Evolutionary conservation across 2,113 vertebrate genomes (phyloP), one percentile per base, ranked within the genome.

Genomic region (Variabilichromis moorii): DNA sequence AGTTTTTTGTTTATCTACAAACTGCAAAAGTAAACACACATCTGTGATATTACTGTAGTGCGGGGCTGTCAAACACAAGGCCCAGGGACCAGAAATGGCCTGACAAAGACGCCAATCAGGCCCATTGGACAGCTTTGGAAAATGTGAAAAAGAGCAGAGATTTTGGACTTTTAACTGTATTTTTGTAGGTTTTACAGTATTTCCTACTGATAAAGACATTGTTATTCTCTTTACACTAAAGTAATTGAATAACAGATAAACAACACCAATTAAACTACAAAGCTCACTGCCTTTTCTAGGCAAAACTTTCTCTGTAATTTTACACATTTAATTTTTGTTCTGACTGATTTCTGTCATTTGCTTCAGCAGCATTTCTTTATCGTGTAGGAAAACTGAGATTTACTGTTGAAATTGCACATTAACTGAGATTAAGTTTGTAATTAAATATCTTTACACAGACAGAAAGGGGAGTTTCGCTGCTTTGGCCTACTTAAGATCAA

Each of bases 341-440:
- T 3, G 7, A 37, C 19, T 68, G 63, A 68, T 68, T 68, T 68
- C 63, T 68, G 63, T 68, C 33, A 37, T 68, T 37, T 68, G 11
- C 63, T 5, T 4, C 63, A 37, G 19, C 33, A 68, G 63, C 19
- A 37, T 68, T 68, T 68, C 63, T 68, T 37, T 13, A 68, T 68
- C 4, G 19, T 68, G 33, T 13, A 37, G 19, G 33, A 37, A 37
- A 68, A 8, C 19, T 68, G 33, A 68, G 63, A 21, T 68, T 21
- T 37, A 68, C 63, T 21, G 63, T 37, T 66, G 61, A 66, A 37
- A 37, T 66, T 13, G 61, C 10, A 37, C 33, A 66, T 37, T 66
- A 37, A 37, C 0, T 66, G 11, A 0, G 33, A 37, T 66, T 37
- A 66, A 5, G 19, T 66, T n/a, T 66, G 33, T 37, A 66, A 37